Evolutionary conservation across 2,113 vertebrate species (phyloP), one percentile per base, ranked within the genome.

Genomic region (Mobula hypostoma): DNA sequence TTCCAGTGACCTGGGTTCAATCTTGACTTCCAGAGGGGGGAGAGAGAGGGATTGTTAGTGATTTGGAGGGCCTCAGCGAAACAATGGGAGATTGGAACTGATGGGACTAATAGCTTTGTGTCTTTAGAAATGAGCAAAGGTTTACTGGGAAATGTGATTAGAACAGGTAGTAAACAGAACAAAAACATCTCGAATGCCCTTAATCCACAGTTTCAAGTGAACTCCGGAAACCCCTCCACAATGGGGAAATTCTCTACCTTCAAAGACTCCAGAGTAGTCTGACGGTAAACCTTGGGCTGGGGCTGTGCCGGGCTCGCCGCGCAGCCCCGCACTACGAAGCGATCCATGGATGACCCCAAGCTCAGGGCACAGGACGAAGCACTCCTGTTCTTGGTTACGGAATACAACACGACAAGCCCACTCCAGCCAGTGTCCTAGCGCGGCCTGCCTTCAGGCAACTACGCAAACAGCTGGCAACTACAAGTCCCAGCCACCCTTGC

Each of bases 201-300:
- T 36, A 9, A 36, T 2, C 36, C 77, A 36, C n/a, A 36, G 77
- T 3, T 79, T 79, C 14, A 36, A 36, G 36, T 36, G 15, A 17
- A 32, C 32, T 40, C 32, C 12, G 32, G 24, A 9, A 61, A 36
- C 6, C 32, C 78, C 91, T 66, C 36, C 72, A 2, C n/a, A 21
- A 48, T 12, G 5, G 36, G 24, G 68, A 24, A 32, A 36, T n/a
- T 78, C 48, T 97, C 97, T 96, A 98, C 98, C 97, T 98, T 97
- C 93, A 99, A 95, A 88, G 98, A 99, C 94, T 99, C 98, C 79
- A 99, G 97, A 0, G 98, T 99, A 8, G 97, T 96, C 96, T 99
- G 98, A 72, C 96, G 98, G 95, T 97, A 98, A 66, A 96, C 95
- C 94, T 97, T 98, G 40, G 19, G 15, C 7, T 9, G 36, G 7